These are phyloP conservation scores for Dromococcyx pavoninus DNA, from an alignment of 2,797 vertebrate genomes.

Conservation along the genomic window DNA sequence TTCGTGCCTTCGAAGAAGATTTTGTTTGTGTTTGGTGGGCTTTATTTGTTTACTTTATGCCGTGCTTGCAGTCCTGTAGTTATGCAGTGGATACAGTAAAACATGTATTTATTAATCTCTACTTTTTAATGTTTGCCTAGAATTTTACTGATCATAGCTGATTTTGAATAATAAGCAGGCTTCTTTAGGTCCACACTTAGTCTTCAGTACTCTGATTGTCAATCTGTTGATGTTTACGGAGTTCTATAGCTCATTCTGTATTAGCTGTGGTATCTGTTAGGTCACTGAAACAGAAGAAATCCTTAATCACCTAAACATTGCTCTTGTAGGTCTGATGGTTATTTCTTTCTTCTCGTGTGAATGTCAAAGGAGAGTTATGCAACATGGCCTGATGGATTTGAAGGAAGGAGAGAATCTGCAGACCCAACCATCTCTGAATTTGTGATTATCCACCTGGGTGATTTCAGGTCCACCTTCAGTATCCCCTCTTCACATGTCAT, in stretches of 20 bases:
- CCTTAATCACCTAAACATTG: background rate
- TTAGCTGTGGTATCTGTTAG: background rate
- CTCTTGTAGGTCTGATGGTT: background rate
- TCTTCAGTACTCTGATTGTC: background rate
- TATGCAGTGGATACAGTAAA: background rate
- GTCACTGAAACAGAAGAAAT: background rate
- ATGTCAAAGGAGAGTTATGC: background rate
- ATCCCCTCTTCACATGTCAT: background rate
- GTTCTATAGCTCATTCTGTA: background rate
- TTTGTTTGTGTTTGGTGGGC: background rate
- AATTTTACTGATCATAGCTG: background rate
- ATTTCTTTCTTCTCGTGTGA: background rate
- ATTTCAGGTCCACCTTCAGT: background rate
- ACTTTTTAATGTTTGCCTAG: background rate
- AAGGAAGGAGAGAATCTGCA: background rate
- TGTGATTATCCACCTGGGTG: background rate
- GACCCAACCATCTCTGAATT: background rate
- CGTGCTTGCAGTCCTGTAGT: background rate
- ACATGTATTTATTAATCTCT: background rate
- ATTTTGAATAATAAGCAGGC: background rate
- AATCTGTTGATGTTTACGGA: background rate
- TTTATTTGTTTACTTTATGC: background rate
- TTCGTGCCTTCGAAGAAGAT: background rate
- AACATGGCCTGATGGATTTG: background rate
- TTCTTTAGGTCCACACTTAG: background rate